Evolutionary conservation across 1,140 invertebrate genomes (phyloP), one percentile per base, ranked within the genome.

Genomic region (Drosophila gunungcola): DNA sequence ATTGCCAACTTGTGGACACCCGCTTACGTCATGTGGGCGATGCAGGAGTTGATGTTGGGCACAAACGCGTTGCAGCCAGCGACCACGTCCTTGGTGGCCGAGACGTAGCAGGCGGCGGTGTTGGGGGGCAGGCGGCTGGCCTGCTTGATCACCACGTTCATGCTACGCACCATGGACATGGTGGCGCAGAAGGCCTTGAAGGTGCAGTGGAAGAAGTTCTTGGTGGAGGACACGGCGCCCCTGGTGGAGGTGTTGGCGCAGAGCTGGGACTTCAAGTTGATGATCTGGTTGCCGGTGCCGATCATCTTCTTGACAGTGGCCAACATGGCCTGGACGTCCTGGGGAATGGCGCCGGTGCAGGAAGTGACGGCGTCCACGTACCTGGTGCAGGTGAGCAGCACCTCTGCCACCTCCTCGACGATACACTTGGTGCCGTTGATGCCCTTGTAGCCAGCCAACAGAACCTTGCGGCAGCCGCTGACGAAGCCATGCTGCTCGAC

Each of bases 341-440:
- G 73, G 67, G 70, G 64, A 16, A 90, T 39, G 4, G 29, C 29
- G 0, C 42, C 42, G 32, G 81, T 73, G 51, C 86, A 90, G 3
- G 29, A 32, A 9, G 53, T 48, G 5, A 82, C 21, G 5, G 45
- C 58, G 4, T 65, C 53, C 2, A 90, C 10, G 29, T 86, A 90
- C 2, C 3, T 4, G 6, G 79, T 73, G 56, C 63, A 55, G n/a
- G 73, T 58, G 0, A 12, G 13, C 53, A 82, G 2, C 0, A 90
- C 32, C 1, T 29, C 25, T 11, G 16, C 39, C 1, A 77, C 76
- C 38, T 82, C 61, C 29, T 82, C 73, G 1, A 90, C 3, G 27
- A 69, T 74, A 56, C 86, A 90, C 42, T 67, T 73, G 38, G 78
- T 65, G 13, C 81, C 86, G n/a, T 80, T 77, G 13, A 74, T 5